Percentiles rank a stretch among this genome's conserved stretches.
These are phyloP conservation scores for Nephrotoma flavescens DNA, from an alignment of 2,888 invertebrate species.

Conservation along the genomic window DNA sequence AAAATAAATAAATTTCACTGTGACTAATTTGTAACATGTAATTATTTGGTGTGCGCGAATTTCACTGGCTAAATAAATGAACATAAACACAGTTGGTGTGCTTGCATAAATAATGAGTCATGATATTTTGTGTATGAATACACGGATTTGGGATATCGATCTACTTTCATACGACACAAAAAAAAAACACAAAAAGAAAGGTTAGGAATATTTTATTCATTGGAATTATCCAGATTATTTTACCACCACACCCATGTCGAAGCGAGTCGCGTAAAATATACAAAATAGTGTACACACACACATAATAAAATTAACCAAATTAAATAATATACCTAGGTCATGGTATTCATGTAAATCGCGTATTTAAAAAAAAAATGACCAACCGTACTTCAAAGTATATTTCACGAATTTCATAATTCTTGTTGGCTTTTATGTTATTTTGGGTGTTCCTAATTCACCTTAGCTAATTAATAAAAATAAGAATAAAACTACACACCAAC, in stretches of 20 bases:
- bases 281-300: not conserved
- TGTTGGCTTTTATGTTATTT: not conserved
- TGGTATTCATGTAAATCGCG: not conserved
- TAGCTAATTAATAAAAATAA: not conserved
- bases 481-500: not conserved
- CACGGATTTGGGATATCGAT: too few relatives aligned
- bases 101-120: not conserved
- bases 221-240: not conserved
- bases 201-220: not conserved
- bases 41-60: not conserved
- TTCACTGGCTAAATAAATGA: not conserved
- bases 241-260: not conserved
- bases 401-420: not conserved
- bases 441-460: not conserved
- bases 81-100: not conserved
- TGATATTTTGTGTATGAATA: too few relatives aligned
- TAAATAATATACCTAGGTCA: not conserved
- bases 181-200: not conserved
- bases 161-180: too few relatives aligned
- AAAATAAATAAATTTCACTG: not conserved
- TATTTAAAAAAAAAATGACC: not conserved
- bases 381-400: not conserved
- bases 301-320: not conserved
- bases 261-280: not conserved
- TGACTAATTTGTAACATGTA: not conserved